Conservation (phyloP, 1,140 invertebrate species). For the Pantala flavescens region DNA sequence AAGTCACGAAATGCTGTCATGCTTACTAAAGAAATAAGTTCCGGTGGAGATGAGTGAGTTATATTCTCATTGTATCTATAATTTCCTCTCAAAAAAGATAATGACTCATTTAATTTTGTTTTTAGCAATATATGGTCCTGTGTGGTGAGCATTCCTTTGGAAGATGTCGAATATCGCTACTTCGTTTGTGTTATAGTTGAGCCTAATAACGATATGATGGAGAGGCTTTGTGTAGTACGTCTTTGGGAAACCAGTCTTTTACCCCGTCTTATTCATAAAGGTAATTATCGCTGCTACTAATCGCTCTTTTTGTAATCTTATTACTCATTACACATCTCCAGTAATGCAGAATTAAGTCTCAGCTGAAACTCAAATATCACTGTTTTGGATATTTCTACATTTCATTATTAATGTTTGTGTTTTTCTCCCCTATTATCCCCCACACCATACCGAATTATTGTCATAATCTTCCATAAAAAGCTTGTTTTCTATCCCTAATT, state of each 20-base stretch:
- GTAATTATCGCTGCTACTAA: too few relatives aligned
- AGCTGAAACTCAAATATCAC: too few relatives aligned
- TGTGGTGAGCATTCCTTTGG: slow-evolving; percentile 3
- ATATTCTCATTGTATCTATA: not conserved
- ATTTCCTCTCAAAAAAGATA: too few relatives aligned
- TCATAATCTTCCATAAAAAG: too few relatives aligned
- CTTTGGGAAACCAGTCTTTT: not conserved
- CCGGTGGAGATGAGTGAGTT: not conserved
- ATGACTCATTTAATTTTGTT: not conserved
- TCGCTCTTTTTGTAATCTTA: too few relatives aligned
- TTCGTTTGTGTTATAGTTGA: not conserved
- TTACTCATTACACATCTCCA: too few relatives aligned
- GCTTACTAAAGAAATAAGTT: not conserved
- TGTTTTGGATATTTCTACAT: too few relatives aligned
- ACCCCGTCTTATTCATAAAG: not conserved
- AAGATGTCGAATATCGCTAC: not conserved
- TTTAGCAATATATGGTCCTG: not conserved
- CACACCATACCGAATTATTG: too few relatives aligned
- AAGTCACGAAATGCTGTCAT: not conserved
- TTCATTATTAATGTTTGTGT: too few relatives aligned
- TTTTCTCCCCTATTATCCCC: too few relatives aligned
- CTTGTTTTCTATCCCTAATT: too few relatives aligned
- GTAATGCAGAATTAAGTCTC: too few relatives aligned
- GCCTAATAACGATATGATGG: not conserved
- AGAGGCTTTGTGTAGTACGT: not conserved